Evolutionary conservation across 2,113 vertebrate species (phyloP).

Genomic region (Notarius quadriscutis): DNA sequence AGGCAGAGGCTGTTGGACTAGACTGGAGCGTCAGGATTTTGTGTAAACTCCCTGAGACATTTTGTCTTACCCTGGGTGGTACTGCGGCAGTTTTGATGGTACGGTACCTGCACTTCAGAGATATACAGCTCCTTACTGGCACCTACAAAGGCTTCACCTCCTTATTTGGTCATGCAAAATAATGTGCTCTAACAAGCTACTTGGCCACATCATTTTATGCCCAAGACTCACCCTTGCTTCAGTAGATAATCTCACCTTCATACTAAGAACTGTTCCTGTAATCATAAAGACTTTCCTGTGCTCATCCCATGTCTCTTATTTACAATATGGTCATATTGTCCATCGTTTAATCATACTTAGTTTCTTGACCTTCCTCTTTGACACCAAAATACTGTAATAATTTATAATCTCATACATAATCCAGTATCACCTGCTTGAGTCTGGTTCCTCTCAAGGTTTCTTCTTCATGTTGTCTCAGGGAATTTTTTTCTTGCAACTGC

Average conservation of each 20-base stretch:
- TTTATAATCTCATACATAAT: background rate
- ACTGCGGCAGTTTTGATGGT: background rate
- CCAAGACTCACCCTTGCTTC: background rate
- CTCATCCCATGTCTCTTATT: background rate
- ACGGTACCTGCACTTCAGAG: background rate
- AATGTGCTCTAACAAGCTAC: background rate
- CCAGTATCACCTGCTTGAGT: background rate
- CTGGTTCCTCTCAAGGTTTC: background rate
- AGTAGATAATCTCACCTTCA: background rate
- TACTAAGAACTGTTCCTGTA: background rate
- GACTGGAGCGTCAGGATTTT: background rate
- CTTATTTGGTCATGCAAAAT: background rate
- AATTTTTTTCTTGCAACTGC: background rate
- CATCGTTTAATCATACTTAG: background rate
- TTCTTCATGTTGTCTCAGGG: background rate
- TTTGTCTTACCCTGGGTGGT: background rate
- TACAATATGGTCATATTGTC: background rate
- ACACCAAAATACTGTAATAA: background rate
- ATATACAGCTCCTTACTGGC: background rate
- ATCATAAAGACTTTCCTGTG: background rate
- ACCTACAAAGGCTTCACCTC: background rate
- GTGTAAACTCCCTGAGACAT: background rate
- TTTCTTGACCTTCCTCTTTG: background rate
- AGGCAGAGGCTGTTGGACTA: background rate
- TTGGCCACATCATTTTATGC: background rate